Evolutionary conservation across 2,888 invertebrate species (phyloP).

Genomic region (Diplolepis rosae): DNA sequence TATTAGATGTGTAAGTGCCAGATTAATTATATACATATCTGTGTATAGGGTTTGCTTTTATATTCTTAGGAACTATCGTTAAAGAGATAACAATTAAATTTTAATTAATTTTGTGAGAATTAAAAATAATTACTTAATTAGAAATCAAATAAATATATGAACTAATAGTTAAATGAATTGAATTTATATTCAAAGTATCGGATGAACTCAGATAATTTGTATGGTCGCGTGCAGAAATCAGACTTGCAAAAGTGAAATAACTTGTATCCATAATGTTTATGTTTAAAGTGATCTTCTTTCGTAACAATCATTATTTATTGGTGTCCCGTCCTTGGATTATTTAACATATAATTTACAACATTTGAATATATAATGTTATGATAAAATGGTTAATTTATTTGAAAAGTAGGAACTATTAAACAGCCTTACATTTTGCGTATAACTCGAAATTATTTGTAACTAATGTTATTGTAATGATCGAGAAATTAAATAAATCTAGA

Average conservation of each 20-base stretch:
- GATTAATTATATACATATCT: slow-evolving; percentile 7
- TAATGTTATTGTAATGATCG: too few species aligned
- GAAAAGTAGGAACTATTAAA: neutral
- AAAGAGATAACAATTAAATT: neutral
- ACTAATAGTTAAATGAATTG: too few species aligned
- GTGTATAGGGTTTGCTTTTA: too few species aligned
- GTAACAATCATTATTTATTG: neutral
- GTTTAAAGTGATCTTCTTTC: neutral
- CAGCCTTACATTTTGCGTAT: neutral
- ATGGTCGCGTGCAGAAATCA: neutral
- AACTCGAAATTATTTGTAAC: too few species aligned
- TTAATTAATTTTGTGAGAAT: neutral
- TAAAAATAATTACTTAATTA: too few species aligned
- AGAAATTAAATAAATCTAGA: too few species aligned
- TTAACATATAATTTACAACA: neutral
- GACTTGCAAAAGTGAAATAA: neutral
- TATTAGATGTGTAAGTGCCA: neutral
- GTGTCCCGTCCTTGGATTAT: neutral
- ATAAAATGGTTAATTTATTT: neutral
- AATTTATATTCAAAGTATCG: neutral
- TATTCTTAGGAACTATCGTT: neutral
- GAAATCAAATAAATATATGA: too few species aligned
- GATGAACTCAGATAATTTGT: neutral
- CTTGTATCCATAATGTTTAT: neutral
- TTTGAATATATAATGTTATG: neutral